Evolutionary conservation across 2,113 vertebrate species (phyloP), one percentile per base, ranked within the genome.

Genomic region (Dunckerocampus dactyliophorus): DNA sequence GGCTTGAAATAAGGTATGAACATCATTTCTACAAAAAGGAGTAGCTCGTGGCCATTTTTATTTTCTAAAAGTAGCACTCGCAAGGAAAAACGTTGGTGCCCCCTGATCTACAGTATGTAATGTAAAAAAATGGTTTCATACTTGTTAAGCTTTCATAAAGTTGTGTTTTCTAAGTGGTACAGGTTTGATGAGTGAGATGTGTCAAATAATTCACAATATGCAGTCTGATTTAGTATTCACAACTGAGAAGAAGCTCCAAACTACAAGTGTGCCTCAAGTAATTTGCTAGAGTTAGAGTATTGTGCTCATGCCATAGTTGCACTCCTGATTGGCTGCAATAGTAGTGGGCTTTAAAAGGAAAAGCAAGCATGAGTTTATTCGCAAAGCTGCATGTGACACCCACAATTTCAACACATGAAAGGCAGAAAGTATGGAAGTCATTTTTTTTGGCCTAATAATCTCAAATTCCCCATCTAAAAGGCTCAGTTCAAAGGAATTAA

Each of bases 61-160:
- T n/a, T n/a, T n/a, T n/a, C n/a, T n/a, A n/a, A n/a, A n/a, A n/a
- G n/a, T n/a, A n/a, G n/a, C n/a, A n/a, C n/a, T n/a, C n/a, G n/a
- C n/a, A n/a, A n/a, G n/a, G n/a, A n/a, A n/a, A n/a, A n/a, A n/a
- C n/a, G n/a, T n/a, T n/a, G n/a, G n/a, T n/a, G n/a, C n/a, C n/a
- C n/a, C n/a, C n/a, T n/a, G n/a, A n/a, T n/a, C n/a, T n/a, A n/a
- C n/a, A n/a, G n/a, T n/a, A 9, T 17, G 1, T 16, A 49, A 46
- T 8, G 39, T 69, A 51, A 51, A 50, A 63, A 21, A 51, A 45
- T 10, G 52, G 8, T 6, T 45, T 70, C 12, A 47, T 46, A 61
- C 16, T 19, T 37, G 12, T 56, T 71, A 47, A 21, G 50, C 52
- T 62, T 55, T 34, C 45, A 52, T 8, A 4, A 19, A 53, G 67